phyloP scores from a whole-genome alignment of 2,797 vertebrate genomes.

The Leuciscus waleckii region DNA sequence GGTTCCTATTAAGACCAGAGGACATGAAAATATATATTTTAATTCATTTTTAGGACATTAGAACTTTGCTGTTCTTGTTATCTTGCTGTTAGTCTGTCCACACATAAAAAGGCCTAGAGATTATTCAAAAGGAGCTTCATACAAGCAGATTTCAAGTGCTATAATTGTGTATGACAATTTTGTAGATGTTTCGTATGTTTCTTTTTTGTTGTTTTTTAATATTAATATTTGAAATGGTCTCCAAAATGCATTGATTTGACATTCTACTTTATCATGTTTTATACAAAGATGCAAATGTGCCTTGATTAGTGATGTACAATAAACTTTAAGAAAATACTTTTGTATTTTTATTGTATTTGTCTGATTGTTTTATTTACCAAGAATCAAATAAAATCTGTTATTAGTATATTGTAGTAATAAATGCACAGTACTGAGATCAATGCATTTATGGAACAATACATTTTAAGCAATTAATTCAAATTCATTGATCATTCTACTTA shows the following conservation, averaged over 20 bases:
- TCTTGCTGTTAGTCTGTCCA: background rate
- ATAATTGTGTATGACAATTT: background rate
- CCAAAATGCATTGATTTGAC: background rate
- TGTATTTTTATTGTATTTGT: background rate
- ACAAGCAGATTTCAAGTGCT: conserved; percentile 5
- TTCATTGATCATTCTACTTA: background rate
- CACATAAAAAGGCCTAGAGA: conserved; percentile 3
- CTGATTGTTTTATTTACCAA: background rate
- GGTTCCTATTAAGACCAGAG: background rate
- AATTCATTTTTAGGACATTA: background rate
- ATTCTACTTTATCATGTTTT: conserved; percentile 27
- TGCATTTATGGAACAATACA: background rate
- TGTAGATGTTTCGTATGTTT: background rate
- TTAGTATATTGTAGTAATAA: background rate
- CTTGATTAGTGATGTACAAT: conserved; percentile 15
- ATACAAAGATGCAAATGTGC: conserved; percentile 18
- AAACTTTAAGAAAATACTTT: conserved; percentile 14
- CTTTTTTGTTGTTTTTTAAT: background rate
- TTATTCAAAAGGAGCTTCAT: background rate
- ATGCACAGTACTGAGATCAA: background rate
- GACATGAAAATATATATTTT: background rate
- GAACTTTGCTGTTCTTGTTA: background rate
- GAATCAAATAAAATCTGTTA: background rate
- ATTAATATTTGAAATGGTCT: background rate
- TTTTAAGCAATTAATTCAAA: background rate